phyloP scores from a whole-genome alignment of 2,888 invertebrate species.

The Mermis nigrescens region DNA sequence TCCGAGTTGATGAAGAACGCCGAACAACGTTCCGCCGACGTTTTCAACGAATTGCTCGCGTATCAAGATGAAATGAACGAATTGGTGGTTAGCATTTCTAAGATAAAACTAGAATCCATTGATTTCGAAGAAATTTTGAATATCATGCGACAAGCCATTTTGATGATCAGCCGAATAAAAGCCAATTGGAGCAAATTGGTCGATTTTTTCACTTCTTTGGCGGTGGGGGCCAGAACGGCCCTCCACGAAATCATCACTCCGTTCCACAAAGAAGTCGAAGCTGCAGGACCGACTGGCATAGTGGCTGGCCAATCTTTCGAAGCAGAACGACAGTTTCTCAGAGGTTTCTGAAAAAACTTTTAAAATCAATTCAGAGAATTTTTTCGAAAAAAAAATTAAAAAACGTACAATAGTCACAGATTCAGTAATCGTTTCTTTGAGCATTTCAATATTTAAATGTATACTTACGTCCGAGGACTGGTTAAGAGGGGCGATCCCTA shows the following conservation, averaged over 20 bases:
- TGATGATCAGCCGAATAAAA: neutral
- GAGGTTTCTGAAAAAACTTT: too few species aligned
- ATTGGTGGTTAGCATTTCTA: neutral
- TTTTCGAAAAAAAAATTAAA: too few species aligned
- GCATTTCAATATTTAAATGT: too few species aligned
- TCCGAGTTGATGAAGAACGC: neutral
- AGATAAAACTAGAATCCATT: neutral
- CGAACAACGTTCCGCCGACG: neutral
- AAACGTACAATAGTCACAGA: too few species aligned
- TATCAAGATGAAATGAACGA: neutral
- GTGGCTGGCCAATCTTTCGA: neutral
- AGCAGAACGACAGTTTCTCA: too few species aligned
- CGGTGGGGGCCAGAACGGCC: neutral
- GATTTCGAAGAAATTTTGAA: constrained; percentile 8
- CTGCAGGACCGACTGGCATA: neutral
- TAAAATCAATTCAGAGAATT: too few species aligned
- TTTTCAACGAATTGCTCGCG: neutral
- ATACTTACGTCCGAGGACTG: too few species aligned
- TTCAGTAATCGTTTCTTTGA: too few species aligned
- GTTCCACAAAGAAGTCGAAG: too few species aligned
- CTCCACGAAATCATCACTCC: too few species aligned
- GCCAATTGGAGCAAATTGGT: constrained; percentile 8
- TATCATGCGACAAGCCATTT: constrained; percentile 6
- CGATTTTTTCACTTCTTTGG: neutral
- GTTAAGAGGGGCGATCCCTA: too few species aligned